Percentiles rank a stretch among this genome's conserved stretches.
phyloP scores from a whole-genome alignment of 2,888 invertebrate genomes.

The Cyaniris semiargus region DNA sequence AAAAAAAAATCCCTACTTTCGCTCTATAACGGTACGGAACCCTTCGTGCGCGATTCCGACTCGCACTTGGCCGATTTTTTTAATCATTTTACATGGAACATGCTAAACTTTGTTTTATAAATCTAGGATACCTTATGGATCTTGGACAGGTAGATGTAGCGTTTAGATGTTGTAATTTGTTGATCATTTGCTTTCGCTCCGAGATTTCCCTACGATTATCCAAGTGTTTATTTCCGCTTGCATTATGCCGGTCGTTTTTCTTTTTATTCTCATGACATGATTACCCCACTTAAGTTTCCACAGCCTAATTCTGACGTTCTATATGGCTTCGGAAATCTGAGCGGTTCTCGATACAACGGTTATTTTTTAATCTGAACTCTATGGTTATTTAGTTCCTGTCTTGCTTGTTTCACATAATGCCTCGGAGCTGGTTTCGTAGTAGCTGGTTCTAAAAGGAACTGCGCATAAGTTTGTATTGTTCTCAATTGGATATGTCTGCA shows the following conservation, averaged over 20 bases:
- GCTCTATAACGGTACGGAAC: no score
- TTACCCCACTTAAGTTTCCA: slow-evolving; percentile 30
- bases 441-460: background rate
- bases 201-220: slow-evolving; percentile 31
- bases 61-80: no score
- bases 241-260: slow-evolving; percentile 29
- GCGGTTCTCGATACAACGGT: slow-evolving; percentile 17
- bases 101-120: background rate
- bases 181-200: slow-evolving; percentile 28
- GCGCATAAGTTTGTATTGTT: slow-evolving; percentile 15
- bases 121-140: background rate
- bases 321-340: slow-evolving; percentile 20
- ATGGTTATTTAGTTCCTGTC: background rate
- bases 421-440: background rate
- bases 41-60: no score
- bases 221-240: slow-evolving; percentile 31
- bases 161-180: slow-evolving; percentile 32
- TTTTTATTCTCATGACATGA: slow-evolving; percentile 31
- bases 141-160: slow-evolving; percentile 26
- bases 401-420: background rate
- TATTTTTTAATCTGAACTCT: background rate
- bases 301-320: slow-evolving; percentile 15
- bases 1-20: no score
- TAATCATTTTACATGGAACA: background rate
- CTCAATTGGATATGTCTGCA: slow-evolving; percentile 19